Conservation (phyloP, 2,888 invertebrate genomes). For the Acleris literana region DNA sequence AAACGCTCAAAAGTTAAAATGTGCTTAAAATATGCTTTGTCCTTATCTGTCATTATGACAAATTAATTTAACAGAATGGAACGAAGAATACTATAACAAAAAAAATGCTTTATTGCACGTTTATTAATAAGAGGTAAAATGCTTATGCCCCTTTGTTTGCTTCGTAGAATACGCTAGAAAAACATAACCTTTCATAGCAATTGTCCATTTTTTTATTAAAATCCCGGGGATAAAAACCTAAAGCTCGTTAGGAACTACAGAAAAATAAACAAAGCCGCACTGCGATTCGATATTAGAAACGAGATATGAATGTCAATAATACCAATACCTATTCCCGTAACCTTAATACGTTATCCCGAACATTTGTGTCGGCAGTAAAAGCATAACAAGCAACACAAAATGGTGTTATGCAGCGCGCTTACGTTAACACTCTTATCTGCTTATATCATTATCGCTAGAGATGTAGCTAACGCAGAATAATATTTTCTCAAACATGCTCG, state of each 20-base stretch:
- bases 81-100: too few species aligned
- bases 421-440: slow-evolving; percentile 11
- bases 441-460: slow-evolving; percentile 17
- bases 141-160: too few species aligned
- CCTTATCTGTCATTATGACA: too few species aligned
- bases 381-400: slow-evolving; percentile 52
- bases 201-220: too few species aligned
- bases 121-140: too few species aligned
- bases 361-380: slow-evolving; percentile 49
- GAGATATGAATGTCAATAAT: slow-evolving; percentile 37
- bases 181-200: too few species aligned
- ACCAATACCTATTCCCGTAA: slow-evolving; percentile 31
- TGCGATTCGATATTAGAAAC: slow-evolving; percentile 19
- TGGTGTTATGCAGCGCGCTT: slow-evolving; percentile 31
- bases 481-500: neutral
- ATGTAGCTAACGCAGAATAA: neutral
- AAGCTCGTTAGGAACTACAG: neutral
- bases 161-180: too few species aligned
- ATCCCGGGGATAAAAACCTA: too few species aligned
- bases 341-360: slow-evolving; percentile 39
- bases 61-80: too few species aligned
- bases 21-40: too few species aligned
- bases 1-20: too few species aligned
- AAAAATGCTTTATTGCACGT: too few species aligned
- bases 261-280: slow-evolving; percentile 7